Base-by-base conservation (phyloP, 2,797 vertebrate species). In the Danio tinwini region DNA sequence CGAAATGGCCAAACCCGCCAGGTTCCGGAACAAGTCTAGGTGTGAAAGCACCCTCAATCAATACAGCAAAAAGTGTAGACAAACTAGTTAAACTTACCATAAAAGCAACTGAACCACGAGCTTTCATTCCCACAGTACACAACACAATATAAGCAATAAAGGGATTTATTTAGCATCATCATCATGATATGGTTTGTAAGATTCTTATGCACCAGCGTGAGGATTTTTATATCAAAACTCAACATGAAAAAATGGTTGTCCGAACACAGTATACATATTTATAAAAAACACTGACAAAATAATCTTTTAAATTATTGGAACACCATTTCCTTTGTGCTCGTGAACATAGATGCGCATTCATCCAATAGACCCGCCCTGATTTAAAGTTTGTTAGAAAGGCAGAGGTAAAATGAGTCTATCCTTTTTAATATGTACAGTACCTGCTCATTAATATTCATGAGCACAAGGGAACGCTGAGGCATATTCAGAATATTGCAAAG, bases 151-250 rank as follows among this genome's bases (percentile, higher is more conserved):
- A 88, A 90, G 88, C 83, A 74, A 90, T 84, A 89, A 82, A 85
- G 83, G 37, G 62, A 87, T 92, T 89, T 90, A 89, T 91, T 92
- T 42, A 78, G 87, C 73, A 84, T 78, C 68, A 85, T 79, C 19
- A 58, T 74, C 21, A 81, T 83, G 83, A 83, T 81, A 88, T 52
- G 80, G 49, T 87, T 74, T 67, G 79, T 64, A 87, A 81, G 71
- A 89, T 88, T 76, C 53, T 81, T 76, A 61, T 88, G 77, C 83
- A 86, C 80, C 74, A 89, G 69, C 67, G 85, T 89, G 80, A 80
- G 83, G 44, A 75, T 89, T 76, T 50, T 65, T 74, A 88, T 87
- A 91, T 84, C 90, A 93, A 89, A 91, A 87, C 83, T 85, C 73
- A 83, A 83, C 83, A 90, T 83, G 88, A 91, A 82, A 58, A 58